Evolutionary conservation across 2,113 vertebrate genomes (phyloP).

Genomic region (Capreolus pygargus): DNA sequence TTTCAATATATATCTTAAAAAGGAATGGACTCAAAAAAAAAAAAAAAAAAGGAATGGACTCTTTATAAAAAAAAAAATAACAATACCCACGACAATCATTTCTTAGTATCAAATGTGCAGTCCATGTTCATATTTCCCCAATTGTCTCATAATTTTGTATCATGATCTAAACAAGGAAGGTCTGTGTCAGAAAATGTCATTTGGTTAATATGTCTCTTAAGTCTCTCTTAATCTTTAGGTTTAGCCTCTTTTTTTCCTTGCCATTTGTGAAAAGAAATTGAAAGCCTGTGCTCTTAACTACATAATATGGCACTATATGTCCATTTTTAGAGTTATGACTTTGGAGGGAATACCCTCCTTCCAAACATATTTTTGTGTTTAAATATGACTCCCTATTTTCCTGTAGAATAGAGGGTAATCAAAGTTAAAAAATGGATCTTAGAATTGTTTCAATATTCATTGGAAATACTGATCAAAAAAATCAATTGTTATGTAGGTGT

Average conservation of each 20-base stretch:
- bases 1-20: not conserved
- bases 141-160: not conserved
- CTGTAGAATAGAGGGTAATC: not conserved
- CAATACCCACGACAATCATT: not conserved
- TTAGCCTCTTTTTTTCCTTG: not conserved
- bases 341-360: not conserved
- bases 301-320: not conserved
- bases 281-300: not conserved
- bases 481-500: not conserved
- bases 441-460: not conserved
- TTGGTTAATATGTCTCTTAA: not conserved
- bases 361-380: not conserved
- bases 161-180: not conserved
- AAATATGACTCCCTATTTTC: not conserved
- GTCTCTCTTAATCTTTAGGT: not conserved
- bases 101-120: not conserved
- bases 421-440: not conserved
- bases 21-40: not conserved
- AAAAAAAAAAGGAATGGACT: not conserved
- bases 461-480: not conserved
- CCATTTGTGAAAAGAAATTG: not conserved
- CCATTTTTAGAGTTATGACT: not conserved
- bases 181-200: not conserved
- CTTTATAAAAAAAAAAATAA: not conserved
- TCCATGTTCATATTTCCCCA: not conserved